Conservation (phyloP, 2,797 vertebrate genomes). For the Moxostoma hubbsi region DNA sequence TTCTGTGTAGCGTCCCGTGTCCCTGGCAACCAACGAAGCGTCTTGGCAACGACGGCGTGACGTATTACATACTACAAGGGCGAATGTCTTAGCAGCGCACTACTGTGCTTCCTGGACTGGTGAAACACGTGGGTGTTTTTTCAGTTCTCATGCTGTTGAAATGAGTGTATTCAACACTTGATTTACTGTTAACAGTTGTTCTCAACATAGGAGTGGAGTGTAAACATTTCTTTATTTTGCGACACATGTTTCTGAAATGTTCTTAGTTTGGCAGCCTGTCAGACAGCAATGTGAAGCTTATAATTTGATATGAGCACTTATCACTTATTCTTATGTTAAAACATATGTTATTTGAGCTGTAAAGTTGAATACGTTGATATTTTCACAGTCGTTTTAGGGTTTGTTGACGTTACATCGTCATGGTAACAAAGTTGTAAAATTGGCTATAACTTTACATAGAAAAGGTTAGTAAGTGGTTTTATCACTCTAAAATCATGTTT, state of each 20-base stretch:
- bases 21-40: constrained; percentile 60
- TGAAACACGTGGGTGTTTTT: constrained; percentile 67
- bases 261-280: not conserved
- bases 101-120: constrained; percentile 67
- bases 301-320: too few relatives aligned
- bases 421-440: too few relatives aligned
- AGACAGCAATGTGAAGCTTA: not conserved
- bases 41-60: constrained; percentile 42
- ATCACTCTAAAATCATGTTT: too few relatives aligned
- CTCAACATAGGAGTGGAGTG: not conserved
- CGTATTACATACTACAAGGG: constrained; percentile 34
- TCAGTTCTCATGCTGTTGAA: not conserved
- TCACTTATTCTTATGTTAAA: too few relatives aligned
- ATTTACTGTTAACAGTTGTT: too few relatives aligned
- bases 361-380: too few relatives aligned
- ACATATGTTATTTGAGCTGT: too few relatives aligned
- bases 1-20: constrained; percentile 53
- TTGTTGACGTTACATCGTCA: too few relatives aligned
- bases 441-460: too few relatives aligned
- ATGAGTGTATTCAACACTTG: not conserved
- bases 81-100: constrained; percentile 36
- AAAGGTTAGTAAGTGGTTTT: too few relatives aligned
- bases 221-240: not conserved
- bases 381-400: too few relatives aligned
- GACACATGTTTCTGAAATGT: not conserved